Evolutionary conservation across 2,797 vertebrate species (phyloP), one percentile per base, ranked within the genome.

Genomic region (Pyrocephalus nanus): DNA sequence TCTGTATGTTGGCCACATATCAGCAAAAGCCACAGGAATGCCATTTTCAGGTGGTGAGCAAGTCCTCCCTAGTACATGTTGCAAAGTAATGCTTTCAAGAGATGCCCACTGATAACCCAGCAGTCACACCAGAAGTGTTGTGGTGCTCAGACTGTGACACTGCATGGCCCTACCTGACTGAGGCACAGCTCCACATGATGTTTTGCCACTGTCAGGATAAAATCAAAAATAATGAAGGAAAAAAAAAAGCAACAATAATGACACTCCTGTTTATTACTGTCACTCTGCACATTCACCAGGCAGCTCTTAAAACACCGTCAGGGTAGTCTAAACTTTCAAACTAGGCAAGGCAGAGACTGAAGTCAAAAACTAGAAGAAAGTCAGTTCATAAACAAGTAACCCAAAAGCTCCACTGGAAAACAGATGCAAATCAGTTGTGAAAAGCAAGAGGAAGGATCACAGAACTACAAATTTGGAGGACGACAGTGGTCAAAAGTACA

Each of bases 321-420:
- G 53, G 55, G 27, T 5, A 64, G n/a, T 25, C 75, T 53, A 50
- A 93, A 77, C 38, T 77, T 89, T 67, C 61, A 73, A 86, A 77
- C 48, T 16, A 82, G 51, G 22, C 26, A 89, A 85, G 36, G 18
- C 19, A 71, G 15, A 40, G 8, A 17, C 13, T 8, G 0, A 27
- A 50, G 23, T 50, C 36, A 76, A 96, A 86, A 51, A 9, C 42
- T 69, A n/a, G 3, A 12, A 57, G 45, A 51, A 80, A 81, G 25
- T 43, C 11, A 57, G 23, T 93, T 93, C 45, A 92, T 66, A 96
- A 96, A 86, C 38, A 95, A 55, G 34, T 79, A 93, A 86, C 32
- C 45, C 45, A 67, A 93, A 91, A 65, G 38, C 57, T 42, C 20
- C 71, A 15, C 29, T 48, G 48, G 57, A 94, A 95, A 93, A 42